Evolutionary conservation across 1,140 invertebrate genomes (phyloP).

Genomic region (Bombus confusus): DNA sequence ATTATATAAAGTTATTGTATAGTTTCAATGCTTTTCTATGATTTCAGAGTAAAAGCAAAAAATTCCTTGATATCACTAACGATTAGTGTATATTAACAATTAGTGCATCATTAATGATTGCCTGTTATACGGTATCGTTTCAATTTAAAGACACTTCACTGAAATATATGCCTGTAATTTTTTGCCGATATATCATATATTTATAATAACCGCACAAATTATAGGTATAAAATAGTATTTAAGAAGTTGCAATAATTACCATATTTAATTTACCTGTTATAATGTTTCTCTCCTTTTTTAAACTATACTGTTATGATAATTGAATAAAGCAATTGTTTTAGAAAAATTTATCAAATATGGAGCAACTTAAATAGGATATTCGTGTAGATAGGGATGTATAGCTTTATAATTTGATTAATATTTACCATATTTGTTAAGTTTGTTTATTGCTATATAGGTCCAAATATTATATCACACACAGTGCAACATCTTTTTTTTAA

Average conservation of each 20-base stretch:
- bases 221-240: constrained; percentile 8
- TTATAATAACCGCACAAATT: constrained; percentile 37
- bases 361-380: too few relatives aligned
- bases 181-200: neutral
- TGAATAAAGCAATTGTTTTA: too few relatives aligned
- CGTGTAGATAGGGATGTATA: too few relatives aligned
- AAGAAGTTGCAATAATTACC: neutral
- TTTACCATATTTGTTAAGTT: too few relatives aligned
- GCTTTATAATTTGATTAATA: too few relatives aligned
- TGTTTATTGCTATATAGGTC: too few relatives aligned
- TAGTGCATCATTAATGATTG: neutral
- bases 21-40: too few relatives aligned
- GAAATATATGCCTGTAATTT: constrained; percentile 3
- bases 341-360: too few relatives aligned
- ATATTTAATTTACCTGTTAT: neutral
- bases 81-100: neutral
- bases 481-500: too few relatives aligned
- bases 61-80: neutral
- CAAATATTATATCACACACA: too few relatives aligned
- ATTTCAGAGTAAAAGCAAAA: neutral
- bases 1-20: neutral
- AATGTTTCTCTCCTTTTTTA: neutral
- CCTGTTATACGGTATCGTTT: neutral
- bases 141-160: neutral
- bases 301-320: too few relatives aligned